A percentile compares a stretch with the other conserved stretches of the same genome.
These are phyloP conservation scores for Drosophila sp. DNA, from an alignment of 1,140 invertebrate species.

Conservation along the genomic window DNA sequence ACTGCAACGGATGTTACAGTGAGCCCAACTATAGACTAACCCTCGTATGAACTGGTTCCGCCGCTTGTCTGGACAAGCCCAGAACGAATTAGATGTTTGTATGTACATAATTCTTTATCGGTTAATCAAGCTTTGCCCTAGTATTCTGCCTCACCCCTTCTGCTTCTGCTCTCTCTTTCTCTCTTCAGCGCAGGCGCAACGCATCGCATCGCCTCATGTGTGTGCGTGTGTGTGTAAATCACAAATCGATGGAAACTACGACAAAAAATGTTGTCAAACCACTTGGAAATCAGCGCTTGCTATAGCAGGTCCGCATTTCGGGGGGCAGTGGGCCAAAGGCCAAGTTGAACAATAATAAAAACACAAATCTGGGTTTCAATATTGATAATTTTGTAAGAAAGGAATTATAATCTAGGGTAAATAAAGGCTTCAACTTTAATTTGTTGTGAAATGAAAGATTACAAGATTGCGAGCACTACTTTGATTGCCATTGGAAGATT, in stretches of 20 bases:
- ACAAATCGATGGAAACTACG: constrained; percentile 4
- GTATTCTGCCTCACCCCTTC: neutral
- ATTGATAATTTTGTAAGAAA: too few species aligned
- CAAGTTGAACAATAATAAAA: neutral
- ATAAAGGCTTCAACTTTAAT: too few species aligned
- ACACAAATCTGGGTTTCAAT: too few species aligned
- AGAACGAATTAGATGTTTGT: neutral
- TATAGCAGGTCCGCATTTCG: neutral
- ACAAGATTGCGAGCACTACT: too few species aligned
- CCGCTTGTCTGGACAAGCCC: neutral
- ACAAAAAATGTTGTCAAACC: constrained; percentile 10
- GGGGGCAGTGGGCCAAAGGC: neutral
- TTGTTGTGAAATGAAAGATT: too few species aligned
- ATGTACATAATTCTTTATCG: constrained; percentile 3
- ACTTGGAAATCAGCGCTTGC: neutral
- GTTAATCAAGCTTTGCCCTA: constrained; percentile 7
- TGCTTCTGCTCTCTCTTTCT: neutral
- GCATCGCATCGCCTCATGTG: neutral
- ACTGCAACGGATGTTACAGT: too few species aligned
- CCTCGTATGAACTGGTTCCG: neutral
- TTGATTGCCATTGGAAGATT: too few species aligned
- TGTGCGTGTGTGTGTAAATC: neutral
- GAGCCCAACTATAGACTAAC: too few species aligned
- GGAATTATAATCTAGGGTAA: too few species aligned
- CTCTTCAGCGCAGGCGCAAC: constrained; percentile 1